Evolutionary conservation across 2,888 invertebrate species (phyloP).

Genomic region (Torymus texanus): DNA sequence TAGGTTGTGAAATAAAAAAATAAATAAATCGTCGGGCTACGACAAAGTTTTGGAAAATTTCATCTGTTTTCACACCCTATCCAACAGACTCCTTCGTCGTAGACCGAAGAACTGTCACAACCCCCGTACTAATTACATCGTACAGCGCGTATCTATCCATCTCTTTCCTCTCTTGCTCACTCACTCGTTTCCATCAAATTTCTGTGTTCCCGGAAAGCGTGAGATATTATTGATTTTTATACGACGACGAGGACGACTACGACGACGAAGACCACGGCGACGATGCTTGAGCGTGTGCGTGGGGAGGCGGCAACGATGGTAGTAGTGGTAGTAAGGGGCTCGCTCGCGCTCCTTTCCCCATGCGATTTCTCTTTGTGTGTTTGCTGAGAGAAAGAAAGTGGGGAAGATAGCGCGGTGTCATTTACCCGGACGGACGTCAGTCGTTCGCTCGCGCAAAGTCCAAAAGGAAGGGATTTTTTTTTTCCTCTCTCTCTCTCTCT

Average conservation of each 20-base stretch:
- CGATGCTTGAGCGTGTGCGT: conserved; percentile 53
- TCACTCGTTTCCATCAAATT: conserved; percentile 58
- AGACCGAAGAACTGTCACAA: conserved; percentile 6
- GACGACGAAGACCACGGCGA: conserved; percentile 10
- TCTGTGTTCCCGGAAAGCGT: conserved; percentile 71
- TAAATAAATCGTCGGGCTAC: too few relatives aligned
- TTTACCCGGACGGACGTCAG: conserved; percentile 69
- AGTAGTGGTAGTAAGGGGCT: conserved; percentile 53
- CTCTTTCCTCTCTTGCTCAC: not conserved
- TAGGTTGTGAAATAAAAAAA: too few relatives aligned
- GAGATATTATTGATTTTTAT: conserved; percentile 75
- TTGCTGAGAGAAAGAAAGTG: conserved; percentile 61
- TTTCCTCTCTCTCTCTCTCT: conserved; percentile 31
- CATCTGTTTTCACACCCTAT: too few relatives aligned
- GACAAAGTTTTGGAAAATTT: too few relatives aligned
- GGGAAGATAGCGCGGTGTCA: conserved; percentile 66
- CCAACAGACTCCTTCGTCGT: too few relatives aligned
- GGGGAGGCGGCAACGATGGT: conserved; percentile 51
- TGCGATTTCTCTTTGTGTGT: conserved; percentile 60
- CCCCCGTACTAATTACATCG: conserved; percentile 42
- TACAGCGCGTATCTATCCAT: not conserved
- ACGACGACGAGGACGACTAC: conserved; percentile 46
- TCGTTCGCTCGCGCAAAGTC: conserved; percentile 58
- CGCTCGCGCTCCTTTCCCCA: conserved; percentile 50
- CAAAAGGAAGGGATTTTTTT: conserved; percentile 55